Conservation (phyloP, 2,113 vertebrate genomes). For the Vulpes vulpes region DNA sequence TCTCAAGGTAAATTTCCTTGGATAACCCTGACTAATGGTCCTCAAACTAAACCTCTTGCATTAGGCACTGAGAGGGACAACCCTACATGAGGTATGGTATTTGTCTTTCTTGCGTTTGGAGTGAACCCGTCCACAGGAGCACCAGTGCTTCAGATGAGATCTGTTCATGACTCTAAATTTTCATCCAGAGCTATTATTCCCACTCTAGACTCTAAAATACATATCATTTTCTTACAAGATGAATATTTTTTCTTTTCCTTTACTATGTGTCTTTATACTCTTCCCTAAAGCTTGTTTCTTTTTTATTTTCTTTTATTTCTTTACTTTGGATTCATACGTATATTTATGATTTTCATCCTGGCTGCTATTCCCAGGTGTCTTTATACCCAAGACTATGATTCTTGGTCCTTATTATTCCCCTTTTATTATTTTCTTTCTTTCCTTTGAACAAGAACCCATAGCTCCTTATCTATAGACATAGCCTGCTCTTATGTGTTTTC, state of each 20-base stretch:
- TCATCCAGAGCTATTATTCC: not conserved
- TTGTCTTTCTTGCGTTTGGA: not conserved
- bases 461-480: not conserved
- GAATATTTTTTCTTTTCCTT: not conserved
- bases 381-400: not conserved
- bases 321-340: not conserved
- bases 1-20: not conserved
- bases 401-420: not conserved
- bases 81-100: not conserved
- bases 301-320: not conserved
- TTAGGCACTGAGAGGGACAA: not conserved
- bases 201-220: not conserved
- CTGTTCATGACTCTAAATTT: not conserved
- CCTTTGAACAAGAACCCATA: not conserved
- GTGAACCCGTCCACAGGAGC: not conserved
- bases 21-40: not conserved
- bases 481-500: not conserved
- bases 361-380: not conserved
- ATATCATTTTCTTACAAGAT: not conserved
- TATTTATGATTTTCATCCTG: not conserved
- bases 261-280: not conserved
- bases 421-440: conserved; percentile 8
- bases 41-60: not conserved
- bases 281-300: not conserved
- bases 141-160: not conserved